These are phyloP conservation scores for Neelides sp. DNA, from an alignment of 1,140 invertebrate species.

Conservation along the genomic window DNA sequence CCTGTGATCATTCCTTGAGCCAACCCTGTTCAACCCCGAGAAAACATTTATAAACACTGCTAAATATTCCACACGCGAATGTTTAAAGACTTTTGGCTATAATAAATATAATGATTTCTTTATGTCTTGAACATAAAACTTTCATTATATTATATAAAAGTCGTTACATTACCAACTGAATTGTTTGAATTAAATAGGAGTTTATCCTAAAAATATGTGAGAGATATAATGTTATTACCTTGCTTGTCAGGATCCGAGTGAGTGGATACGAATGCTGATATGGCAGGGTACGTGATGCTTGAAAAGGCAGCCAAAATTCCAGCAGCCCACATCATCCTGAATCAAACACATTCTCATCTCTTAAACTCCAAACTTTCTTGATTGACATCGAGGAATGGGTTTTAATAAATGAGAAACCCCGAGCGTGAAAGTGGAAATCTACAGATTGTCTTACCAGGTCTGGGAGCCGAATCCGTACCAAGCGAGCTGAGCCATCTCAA, in stretches of 20 bases:
- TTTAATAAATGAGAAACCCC: no score
- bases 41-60: constrained; percentile 2
- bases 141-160: no score
- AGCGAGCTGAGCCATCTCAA: constrained; percentile 92
- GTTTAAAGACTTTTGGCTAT: no score
- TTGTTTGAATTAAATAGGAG: not conserved
- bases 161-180: no score
- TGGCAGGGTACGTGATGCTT: constrained; percentile 95
- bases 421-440: constrained; percentile 22
- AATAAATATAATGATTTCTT: no score
- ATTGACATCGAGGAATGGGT: not conserved
- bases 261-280: constrained; percentile 94
- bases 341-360: no score
- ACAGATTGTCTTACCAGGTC: constrained; percentile 48
- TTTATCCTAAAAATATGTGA: not conserved
- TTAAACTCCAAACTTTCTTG: constrained; percentile 14
- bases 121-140: no score
- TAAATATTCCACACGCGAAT: no score
- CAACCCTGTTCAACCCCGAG: constrained; percentile 58
- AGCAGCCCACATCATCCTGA: constrained; percentile 97
- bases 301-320: constrained; percentile 89
- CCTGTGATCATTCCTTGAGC: constrained; percentile 98
- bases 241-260: constrained; percentile 94
- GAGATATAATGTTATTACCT: constrained; percentile 42
- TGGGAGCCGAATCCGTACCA: constrained; percentile 91